Evolutionary conservation across 2,113 vertebrate species (phyloP).

Genomic region (Aramus guarauna): DNA sequence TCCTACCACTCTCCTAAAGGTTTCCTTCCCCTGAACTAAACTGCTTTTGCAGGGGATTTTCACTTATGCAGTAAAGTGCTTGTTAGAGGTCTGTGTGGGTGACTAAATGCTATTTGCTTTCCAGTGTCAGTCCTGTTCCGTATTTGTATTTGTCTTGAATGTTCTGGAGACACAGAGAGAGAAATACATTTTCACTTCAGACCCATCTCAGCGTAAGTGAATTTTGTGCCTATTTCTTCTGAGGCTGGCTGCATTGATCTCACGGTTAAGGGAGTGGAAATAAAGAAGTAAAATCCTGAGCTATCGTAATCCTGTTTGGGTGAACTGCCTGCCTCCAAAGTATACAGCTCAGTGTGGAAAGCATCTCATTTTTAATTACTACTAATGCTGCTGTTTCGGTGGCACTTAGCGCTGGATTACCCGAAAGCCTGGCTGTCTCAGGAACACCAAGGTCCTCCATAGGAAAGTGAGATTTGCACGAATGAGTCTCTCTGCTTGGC

Average conservation of each 20-base stretch:
- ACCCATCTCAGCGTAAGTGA: not conserved
- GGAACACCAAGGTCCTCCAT: accelerated
- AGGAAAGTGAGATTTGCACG: not conserved
- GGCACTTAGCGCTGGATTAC: not conserved
- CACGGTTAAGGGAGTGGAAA: not conserved
- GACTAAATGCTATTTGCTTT: slow-evolving; percentile 18
- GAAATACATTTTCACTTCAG: not conserved
- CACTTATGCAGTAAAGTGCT: not conserved
- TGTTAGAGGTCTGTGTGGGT: not conserved
- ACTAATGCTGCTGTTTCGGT: not conserved
- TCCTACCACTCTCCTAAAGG: not conserved
- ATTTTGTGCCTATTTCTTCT: not conserved
- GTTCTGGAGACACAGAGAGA: not conserved
- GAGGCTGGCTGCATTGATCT: not conserved
- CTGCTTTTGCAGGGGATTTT: slow-evolving; percentile 5
- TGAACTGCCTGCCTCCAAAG: not conserved
- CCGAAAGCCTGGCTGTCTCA: not conserved
- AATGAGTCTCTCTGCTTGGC: not conserved
- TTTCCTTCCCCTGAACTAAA: slow-evolving; percentile 4
- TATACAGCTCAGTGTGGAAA: not conserved
- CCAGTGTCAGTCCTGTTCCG: not conserved
- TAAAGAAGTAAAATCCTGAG: not conserved
- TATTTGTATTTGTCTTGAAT: not conserved
- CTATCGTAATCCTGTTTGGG: not conserved
- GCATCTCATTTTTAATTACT: not conserved